phyloP scores from a whole-genome alignment of 2,797 vertebrate genomes.

The Paratrypauchen microcephalus region DNA sequence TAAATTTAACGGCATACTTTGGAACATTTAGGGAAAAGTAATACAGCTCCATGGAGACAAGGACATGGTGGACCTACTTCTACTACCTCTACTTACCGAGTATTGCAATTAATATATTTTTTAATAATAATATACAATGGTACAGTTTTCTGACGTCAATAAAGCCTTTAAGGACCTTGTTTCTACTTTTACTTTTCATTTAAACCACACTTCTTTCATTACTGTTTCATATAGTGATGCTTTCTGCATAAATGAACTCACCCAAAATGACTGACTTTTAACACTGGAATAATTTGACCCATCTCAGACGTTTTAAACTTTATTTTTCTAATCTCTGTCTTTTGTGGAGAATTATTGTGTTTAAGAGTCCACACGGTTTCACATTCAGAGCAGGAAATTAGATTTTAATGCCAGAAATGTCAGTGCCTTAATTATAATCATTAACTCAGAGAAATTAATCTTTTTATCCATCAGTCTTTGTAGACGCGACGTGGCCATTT shows the following conservation, averaged over 20 bases:
- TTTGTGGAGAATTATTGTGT: constrained; percentile 21
- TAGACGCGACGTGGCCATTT: constrained; percentile 40
- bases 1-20: no score
- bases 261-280: constrained; percentile 11
- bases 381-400: constrained; percentile 28
- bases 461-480: constrained; percentile 39
- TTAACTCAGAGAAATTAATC: constrained; percentile 49
- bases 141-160: not conserved
- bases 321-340: constrained; percentile 31
- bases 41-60: no score
- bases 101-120: no score
- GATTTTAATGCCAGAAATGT: constrained; percentile 49
- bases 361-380: constrained; percentile 23
- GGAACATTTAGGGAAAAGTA: no score
- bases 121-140: not conserved
- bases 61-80: no score
- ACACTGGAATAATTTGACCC: constrained; percentile 33
- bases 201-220: not conserved
- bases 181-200: not conserved
- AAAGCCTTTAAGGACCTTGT: not conserved
- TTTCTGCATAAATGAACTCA: not conserved
- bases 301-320: constrained; percentile 23
- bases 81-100: no score
- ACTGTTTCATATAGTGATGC: not conserved
- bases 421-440: constrained; percentile 47